Evolutionary conservation across 2,113 vertebrate species (phyloP).

Genomic region (Channa maculata): DNA sequence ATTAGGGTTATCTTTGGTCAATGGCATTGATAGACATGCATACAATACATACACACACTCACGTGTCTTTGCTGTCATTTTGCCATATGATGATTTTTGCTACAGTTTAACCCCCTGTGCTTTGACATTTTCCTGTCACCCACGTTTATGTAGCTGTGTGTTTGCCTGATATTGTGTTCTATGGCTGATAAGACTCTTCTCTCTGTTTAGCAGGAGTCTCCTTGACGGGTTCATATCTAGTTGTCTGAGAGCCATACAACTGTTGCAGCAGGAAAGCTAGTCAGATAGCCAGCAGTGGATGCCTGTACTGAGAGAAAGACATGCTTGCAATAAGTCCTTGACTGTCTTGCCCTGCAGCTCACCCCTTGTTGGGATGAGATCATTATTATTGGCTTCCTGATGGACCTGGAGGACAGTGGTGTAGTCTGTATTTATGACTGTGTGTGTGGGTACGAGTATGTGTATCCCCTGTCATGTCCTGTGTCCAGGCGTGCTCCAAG

Average conservation of each 20-base stretch:
- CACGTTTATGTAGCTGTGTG: neutral
- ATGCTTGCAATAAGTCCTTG: slow-evolving; percentile 65
- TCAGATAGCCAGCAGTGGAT: slow-evolving; percentile 20
- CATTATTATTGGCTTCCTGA: slow-evolving; percentile 75
- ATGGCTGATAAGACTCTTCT: slow-evolving; percentile 4
- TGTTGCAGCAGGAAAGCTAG: slow-evolving; percentile 8
- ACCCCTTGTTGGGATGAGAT: slow-evolving; percentile 75
- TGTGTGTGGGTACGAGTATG: slow-evolving; percentile 30
- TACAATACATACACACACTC: too few relatives aligned
- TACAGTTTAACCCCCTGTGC: neutral
- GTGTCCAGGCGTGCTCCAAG: slow-evolving; percentile 65
- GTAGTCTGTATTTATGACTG: slow-evolving; percentile 68
- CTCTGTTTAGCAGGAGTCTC: slow-evolving; percentile 16
- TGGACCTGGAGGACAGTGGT: slow-evolving; percentile 67
- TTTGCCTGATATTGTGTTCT: slow-evolving; percentile 12
- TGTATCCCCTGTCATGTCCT: slow-evolving; percentile 74
- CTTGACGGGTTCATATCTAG: slow-evolving; percentile 32
- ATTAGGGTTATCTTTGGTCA: too few relatives aligned
- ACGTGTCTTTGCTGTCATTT: too few relatives aligned
- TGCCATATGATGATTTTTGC: neutral
- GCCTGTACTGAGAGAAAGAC: slow-evolving; percentile 14
- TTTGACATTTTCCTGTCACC: too few relatives aligned
- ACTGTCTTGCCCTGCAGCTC: slow-evolving; percentile 59
- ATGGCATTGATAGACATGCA: too few relatives aligned
- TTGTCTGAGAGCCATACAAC: slow-evolving; percentile 11